Base-by-base conservation (phyloP, 2,113 vertebrate genomes). In the Neoarius graeffei region DNA sequence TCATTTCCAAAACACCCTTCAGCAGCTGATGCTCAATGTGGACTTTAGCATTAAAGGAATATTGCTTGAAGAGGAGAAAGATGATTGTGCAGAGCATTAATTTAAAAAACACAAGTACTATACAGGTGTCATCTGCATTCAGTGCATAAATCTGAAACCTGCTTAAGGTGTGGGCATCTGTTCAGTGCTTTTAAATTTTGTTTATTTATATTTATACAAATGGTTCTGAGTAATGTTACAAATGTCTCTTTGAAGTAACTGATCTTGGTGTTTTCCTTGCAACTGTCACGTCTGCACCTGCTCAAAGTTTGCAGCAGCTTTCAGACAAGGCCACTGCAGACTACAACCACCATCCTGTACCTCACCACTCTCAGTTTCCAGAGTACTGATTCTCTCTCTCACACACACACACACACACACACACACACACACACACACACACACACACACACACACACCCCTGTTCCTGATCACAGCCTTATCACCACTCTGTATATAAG, bases 1-100 rank as follows among this genome's bases (percentile, higher is more conserved):
- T 86, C 80, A 91, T 74, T 66, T 67, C 6, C 56, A 91, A 30
- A 66, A 19, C 19, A 30, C 86, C 90, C 13, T 48, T 89, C 42
- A 91, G 64, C 27, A 83, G 64, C 81, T 88, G 27, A 0, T 83
- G 19, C 5, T 83, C 73, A 71, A 84, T 89, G 13, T 1, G 20
- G 27, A 82, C 81, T 76, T 83, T 86, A 67, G 35, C 88, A 84
- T 5, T 84, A 48, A 91, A 86, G 10, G 19, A 71, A 54, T 0
- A 15, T 30, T 80, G 57, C 90, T 91, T 84, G 5, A 79, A 82
- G 17, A 62, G 5, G 66, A 52, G 20, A 82, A 42, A 88, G 11
- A n/a, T 71, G 8, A 57, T 62, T 10, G n/a, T 23, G n/a, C n/a
- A 82, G 13, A 66, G 3, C 13, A 59, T 27, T 8, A 54, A 0